Percentiles rank a stretch among this genome's conserved stretches.
phyloP scores from a whole-genome alignment of 2,113 vertebrate genomes.

The Stigmatopora argus region DNA sequence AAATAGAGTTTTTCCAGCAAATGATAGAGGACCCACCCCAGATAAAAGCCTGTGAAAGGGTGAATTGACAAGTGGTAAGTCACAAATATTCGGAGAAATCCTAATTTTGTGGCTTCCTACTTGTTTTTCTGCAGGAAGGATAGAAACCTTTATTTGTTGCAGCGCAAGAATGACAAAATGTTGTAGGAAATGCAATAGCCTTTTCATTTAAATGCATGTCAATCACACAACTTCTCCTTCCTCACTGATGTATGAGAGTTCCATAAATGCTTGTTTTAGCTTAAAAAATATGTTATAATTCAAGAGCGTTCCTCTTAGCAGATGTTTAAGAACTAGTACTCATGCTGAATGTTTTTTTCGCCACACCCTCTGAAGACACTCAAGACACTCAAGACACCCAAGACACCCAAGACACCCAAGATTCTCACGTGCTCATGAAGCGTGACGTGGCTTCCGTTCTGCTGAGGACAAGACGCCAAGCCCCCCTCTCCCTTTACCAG shows the following conservation, averaged over 20 bases:
- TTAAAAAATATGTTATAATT: not conserved
- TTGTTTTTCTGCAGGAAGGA: not conserved
- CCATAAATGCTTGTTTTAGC: not conserved
- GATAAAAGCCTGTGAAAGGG: not conserved
- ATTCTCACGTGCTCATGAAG: constrained; percentile 58
- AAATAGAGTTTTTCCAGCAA: not conserved
- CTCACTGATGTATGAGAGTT: not conserved
- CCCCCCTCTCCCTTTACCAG: constrained; percentile 54
- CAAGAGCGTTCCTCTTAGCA: no score
- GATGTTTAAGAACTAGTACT: not conserved
- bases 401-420: constrained; percentile 11
- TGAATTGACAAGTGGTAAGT: not conserved
- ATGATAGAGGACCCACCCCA: not conserved
- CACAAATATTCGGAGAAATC: not conserved
- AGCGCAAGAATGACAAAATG: no score
- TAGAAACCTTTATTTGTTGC: not conserved
- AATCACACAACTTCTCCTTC: no score
- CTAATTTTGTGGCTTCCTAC: not conserved
- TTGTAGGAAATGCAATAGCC: no score
- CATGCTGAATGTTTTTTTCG: not conserved
- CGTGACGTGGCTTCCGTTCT: constrained; percentile 65
- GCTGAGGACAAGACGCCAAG: constrained; percentile 61
- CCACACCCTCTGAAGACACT: not conserved
- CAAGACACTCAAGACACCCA: constrained; percentile 15
- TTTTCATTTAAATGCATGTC: no score